These are phyloP conservation scores for Platichthys flesus DNA, from an alignment of 2,113 vertebrate species.

Conservation along the genomic window DNA sequence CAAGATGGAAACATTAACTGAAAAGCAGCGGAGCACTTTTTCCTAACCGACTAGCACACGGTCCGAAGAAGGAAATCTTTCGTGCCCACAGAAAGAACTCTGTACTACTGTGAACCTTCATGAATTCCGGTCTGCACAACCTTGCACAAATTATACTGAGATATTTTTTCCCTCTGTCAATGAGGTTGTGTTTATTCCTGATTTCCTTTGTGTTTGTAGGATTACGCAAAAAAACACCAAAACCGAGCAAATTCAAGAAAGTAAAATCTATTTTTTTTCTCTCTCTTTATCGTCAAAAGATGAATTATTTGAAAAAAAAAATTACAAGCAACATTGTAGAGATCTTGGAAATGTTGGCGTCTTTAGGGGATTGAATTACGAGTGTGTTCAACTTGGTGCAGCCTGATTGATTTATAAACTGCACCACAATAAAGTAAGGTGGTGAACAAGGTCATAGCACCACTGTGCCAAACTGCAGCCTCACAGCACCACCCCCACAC, in stretches of 20 bases:
- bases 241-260: too few relatives aligned
- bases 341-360: too few relatives aligned
- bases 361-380: too few relatives aligned
- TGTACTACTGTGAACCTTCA: not conserved
- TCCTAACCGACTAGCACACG: not conserved
- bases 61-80: not conserved
- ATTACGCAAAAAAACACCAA: not conserved
- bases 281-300: too few relatives aligned
- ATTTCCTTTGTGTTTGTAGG: not conserved
- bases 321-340: too few relatives aligned
- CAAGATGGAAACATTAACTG: too few relatives aligned
- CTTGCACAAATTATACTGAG: too few relatives aligned
- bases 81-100: not conserved
- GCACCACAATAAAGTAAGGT: not conserved
- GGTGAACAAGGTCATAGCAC: not conserved
- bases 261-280: too few relatives aligned
- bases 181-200: not conserved
- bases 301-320: too few relatives aligned
- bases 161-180: not conserved
- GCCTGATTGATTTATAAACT: not conserved
- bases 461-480: not conserved
- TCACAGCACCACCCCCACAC: not conserved
- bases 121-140: not conserved
- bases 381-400: too few relatives aligned
- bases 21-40: not conserved